Conservation (phyloP, 1,140 invertebrate genomes). For the Aphis gossypii region DNA sequence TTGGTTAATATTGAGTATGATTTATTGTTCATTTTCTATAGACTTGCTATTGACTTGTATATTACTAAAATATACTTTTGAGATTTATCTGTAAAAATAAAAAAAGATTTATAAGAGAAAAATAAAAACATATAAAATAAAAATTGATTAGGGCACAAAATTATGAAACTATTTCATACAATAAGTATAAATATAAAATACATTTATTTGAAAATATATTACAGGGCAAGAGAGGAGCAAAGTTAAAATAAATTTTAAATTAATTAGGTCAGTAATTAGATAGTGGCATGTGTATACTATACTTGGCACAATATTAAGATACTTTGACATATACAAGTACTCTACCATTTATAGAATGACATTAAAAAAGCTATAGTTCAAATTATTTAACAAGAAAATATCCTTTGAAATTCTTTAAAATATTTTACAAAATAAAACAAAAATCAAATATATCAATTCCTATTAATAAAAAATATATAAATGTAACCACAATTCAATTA, state of each 20-base stretch:
- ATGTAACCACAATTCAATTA: not conserved
- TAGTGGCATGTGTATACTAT: conserved; percentile 3
- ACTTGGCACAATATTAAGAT: conserved; percentile 37
- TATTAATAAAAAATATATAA: not conserved
- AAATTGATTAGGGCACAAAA: not conserved
- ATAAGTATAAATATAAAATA: not conserved
- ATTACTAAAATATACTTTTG: not conserved
- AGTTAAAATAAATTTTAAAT: not conserved
- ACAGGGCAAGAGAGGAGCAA: not conserved
- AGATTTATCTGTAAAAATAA: not conserved
- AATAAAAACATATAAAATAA: not conserved
- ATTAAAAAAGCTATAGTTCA: conserved; percentile 51
- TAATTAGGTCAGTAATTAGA: conserved; percentile 51
- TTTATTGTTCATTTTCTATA: conserved; percentile 44
- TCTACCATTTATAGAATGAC: conserved; percentile 50
- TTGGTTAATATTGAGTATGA: conserved; percentile 38
- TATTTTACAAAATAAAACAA: not conserved
- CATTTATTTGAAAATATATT: not conserved
- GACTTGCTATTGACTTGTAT: not conserved
- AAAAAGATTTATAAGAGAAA: not conserved
- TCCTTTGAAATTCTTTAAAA: not conserved
- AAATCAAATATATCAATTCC: not conserved
- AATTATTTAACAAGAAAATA: conserved; percentile 7
- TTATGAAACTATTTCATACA: not conserved
- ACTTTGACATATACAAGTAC: not conserved